Percentiles rank a stretch among this genome's conserved stretches.
Evolutionary conservation across 30 jellyfish, hydroid and myxozoan species (phyloP).

Genomic region (Turritopsis dohrnii): DNA sequence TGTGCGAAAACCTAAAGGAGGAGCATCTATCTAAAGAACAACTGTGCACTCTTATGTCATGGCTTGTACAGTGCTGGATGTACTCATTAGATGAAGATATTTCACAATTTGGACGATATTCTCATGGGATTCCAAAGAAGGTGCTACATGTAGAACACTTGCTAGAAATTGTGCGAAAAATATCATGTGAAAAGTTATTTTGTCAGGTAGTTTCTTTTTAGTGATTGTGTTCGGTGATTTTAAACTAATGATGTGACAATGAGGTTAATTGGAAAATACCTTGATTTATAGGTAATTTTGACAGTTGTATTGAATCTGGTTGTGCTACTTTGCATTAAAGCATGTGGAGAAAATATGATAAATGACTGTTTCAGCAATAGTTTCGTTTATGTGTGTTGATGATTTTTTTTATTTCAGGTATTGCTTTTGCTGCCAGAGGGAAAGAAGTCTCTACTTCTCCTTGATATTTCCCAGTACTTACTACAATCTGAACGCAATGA

Average conservation of each 20-base stretch:
- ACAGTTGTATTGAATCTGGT: not conserved
- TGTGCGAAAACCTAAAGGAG: not conserved
- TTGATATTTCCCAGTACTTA: not conserved
- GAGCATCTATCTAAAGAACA: not conserved
- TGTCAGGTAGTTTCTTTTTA: not conserved
- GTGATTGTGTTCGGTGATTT: not conserved
- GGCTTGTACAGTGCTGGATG: not conserved
- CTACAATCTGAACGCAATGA: not conserved
- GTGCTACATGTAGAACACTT: not conserved
- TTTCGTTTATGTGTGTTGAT: not conserved
- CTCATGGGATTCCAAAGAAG: not conserved
- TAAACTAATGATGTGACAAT: not conserved
- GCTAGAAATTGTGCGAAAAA: not conserved
- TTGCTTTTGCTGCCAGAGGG: not conserved
- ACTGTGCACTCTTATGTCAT: not conserved
- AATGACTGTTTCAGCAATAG: not conserved
- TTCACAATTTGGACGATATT: not conserved
- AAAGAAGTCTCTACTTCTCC: not conserved
- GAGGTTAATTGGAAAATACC: not conserved
- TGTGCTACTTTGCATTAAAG: not conserved
- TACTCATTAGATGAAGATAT: not conserved
- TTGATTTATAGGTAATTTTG: not conserved
- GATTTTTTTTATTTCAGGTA: not conserved
- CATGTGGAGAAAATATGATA: not conserved
- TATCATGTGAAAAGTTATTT: not conserved